Conservation (phyloP, 2,113 vertebrate species). For the Grantiella picta region DNA sequence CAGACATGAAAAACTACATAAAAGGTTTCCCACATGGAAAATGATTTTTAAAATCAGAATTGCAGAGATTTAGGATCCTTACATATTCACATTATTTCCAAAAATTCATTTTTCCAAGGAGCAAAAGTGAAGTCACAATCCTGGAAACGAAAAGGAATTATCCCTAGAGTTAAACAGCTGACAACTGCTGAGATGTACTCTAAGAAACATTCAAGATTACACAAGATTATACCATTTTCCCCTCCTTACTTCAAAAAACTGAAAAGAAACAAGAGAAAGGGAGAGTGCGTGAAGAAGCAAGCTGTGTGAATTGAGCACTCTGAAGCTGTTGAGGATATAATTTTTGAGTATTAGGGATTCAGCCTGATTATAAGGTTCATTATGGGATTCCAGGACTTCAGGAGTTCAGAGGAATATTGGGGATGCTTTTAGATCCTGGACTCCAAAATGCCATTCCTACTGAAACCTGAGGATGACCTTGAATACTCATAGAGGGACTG, state of each 20-base stretch:
- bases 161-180: neutral
- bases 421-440: neutral
- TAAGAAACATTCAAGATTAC: neutral
- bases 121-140: neutral
- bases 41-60: neutral
- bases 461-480: neutral
- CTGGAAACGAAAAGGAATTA: neutral
- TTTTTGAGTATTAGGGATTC: neutral
- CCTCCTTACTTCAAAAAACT: neutral
- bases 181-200: neutral
- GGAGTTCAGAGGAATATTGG: neutral
- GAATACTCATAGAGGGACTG: neutral
- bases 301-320: neutral
- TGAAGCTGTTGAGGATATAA: neutral
- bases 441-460: neutral
- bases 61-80: neutral
- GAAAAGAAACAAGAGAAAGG: neutral
- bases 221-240: neutral
- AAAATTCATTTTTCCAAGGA: neutral
- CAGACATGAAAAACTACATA: neutral
- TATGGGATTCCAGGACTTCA: neutral
- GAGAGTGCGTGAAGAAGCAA: neutral
- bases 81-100: neutral
- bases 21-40: neutral
- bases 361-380: neutral